Percentiles rank a stretch among this genome's conserved stretches.
These are phyloP conservation scores for Ianthella basta DNA, from an alignment of 37 sponge, comb jelly and placozoan genomes.

Conservation along the genomic window DNA sequence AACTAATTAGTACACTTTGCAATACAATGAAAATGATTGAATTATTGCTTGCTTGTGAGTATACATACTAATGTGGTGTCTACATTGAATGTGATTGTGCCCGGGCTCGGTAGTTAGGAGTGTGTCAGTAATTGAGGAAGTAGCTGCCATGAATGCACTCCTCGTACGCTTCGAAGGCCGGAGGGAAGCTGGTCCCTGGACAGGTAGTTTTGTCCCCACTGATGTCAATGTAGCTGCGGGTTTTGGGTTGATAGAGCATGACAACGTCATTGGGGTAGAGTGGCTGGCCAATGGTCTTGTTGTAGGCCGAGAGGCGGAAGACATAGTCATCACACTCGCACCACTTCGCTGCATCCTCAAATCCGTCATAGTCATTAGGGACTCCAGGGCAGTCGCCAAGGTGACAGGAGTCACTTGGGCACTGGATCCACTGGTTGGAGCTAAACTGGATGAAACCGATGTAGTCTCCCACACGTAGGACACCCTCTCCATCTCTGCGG, in stretches of 20 bases:
- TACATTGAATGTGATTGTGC: no score
- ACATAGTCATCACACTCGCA: slow-evolving; percentile 13
- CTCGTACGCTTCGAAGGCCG: background rate
- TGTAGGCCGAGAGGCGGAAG: slow-evolving; percentile 24
- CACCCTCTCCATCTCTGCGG: slow-evolving; percentile 20
- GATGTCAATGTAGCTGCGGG: background rate
- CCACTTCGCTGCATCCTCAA: slow-evolving; percentile 13
- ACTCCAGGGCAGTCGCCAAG: slow-evolving; percentile 18
- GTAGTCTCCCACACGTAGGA: slow-evolving; percentile 15
- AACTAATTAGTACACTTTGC: no score
- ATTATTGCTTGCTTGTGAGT: no score
- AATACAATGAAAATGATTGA: no score
- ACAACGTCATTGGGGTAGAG: slow-evolving; percentile 3
- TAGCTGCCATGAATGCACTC: background rate
- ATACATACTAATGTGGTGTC: no score
- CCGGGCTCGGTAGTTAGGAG: no score
- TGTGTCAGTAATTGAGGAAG: slow-evolving; percentile 15
- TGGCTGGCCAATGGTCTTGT: slow-evolving; percentile 22
- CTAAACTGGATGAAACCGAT: slow-evolving; percentile 17
- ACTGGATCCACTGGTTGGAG: slow-evolving; percentile 16
- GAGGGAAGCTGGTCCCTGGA: background rate
- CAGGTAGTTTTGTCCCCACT: slow-evolving; percentile 5
- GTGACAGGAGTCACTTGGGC: background rate
- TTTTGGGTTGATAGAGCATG: slow-evolving; percentile 4
- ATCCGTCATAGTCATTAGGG: background rate